A percentile compares a stretch with the other conserved stretches of the same genome.
Evolutionary conservation across 2,797 vertebrate genomes (phyloP).

Genomic region (Poeciliopsis turneri): DNA sequence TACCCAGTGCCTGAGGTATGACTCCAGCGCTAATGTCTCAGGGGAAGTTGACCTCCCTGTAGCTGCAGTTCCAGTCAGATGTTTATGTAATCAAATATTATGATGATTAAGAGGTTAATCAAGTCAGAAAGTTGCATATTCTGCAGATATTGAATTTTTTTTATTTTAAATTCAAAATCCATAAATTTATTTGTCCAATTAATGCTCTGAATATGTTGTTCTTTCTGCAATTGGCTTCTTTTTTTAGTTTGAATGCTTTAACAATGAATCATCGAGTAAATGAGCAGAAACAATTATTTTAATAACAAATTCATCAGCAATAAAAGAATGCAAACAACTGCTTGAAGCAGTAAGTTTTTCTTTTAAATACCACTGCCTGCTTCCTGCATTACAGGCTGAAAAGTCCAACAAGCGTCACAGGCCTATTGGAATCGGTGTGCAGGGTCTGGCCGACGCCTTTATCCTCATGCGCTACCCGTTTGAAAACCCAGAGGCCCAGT

Average conservation of each 20-base stretch:
- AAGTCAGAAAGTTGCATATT: too few relatives aligned
- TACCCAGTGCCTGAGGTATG: constrained; percentile 89
- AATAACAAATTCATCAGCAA: background rate
- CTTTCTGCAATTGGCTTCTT: too few relatives aligned
- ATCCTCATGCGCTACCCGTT: constrained; percentile 95
- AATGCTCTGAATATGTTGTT: too few relatives aligned
- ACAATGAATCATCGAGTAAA: too few relatives aligned
- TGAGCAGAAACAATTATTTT: background rate
- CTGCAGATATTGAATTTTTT: too few relatives aligned
- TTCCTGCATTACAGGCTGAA: constrained; percentile 75
- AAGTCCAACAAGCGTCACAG: constrained; percentile 91
- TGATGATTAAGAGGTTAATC: too few relatives aligned
- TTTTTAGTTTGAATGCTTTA: too few relatives aligned
- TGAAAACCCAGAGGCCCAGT: constrained; percentile 90
- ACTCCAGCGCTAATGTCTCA: background rate
- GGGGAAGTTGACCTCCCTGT: background rate
- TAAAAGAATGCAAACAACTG: background rate
- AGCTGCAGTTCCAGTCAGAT: background rate
- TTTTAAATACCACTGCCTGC: background rate
- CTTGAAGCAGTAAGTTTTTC: background rate
- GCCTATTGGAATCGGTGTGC: constrained; percentile 95
- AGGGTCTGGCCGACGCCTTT: constrained; percentile 95
- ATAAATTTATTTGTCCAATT: too few relatives aligned
- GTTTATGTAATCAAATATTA: background rate
- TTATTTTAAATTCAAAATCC: too few relatives aligned